These are phyloP conservation scores for Bucco capensis DNA, from an alignment of 2,113 vertebrate species.

Conservation along the genomic window DNA sequence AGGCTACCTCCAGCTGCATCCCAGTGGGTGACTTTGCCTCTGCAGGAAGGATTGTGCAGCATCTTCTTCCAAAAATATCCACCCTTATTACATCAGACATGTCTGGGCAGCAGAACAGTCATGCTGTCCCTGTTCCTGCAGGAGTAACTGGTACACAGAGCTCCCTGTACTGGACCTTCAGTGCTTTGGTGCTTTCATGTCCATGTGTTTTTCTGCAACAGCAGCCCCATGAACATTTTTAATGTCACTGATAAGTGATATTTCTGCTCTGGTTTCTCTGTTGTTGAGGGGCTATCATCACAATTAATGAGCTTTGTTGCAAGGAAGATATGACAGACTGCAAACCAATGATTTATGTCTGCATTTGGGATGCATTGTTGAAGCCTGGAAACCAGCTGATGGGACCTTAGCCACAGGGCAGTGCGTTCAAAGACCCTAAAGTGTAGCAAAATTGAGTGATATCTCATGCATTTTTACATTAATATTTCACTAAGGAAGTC, in stretches of 20 bases:
- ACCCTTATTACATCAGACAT: fast-evolving
- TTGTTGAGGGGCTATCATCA: neutral
- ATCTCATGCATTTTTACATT: neutral
- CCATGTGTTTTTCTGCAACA: fast-evolving
- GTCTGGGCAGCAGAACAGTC: neutral
- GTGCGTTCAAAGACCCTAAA: neutral
- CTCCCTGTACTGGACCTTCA: too few species aligned
- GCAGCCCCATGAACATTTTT: fast-evolving
- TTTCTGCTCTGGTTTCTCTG: neutral
- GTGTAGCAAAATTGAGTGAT: neutral
- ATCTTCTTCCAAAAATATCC: neutral
- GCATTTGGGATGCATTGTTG: neutral
- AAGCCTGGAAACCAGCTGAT: neutral
- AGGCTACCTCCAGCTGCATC: neutral
- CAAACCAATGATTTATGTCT: neutral
- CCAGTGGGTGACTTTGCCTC: fast-evolving
- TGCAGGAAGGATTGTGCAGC: neutral
- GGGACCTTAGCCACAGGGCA: neutral
- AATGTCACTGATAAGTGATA: neutral
- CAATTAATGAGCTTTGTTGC: neutral
- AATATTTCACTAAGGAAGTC: neutral
- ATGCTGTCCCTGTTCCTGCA: neutral
- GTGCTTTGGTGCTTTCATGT: neutral
- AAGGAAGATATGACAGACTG: neutral
- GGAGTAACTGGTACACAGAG: neutral